These are phyloP conservation scores for Phengaris alcon DNA, from an alignment of 2,888 invertebrate genomes.

Conservation along the genomic window DNA sequence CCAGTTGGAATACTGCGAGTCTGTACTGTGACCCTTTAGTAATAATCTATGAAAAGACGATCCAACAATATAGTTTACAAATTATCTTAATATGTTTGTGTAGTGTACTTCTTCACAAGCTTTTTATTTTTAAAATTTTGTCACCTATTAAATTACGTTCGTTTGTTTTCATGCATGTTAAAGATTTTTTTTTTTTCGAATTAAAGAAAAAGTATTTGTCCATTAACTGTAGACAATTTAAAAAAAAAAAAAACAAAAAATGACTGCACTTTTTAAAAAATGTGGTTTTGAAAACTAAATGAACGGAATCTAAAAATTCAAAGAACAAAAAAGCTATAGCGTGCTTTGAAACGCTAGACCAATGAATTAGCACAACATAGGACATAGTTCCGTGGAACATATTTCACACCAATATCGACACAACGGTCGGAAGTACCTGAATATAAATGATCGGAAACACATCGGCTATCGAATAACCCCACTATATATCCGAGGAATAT, in stretches of 20 bases:
- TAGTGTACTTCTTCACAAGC: too few species aligned
- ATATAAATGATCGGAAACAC: conserved; percentile 75
- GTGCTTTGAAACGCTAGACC: not conserved
- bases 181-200: too few species aligned
- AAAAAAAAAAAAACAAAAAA: too few species aligned
- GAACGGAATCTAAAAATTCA: not conserved
- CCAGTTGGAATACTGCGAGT: conserved; percentile 44
- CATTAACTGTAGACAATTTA: too few species aligned
- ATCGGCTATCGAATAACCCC: conserved; percentile 61
- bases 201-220: too few species aligned
- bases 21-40: conserved; percentile 48
- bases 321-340: not conserved
- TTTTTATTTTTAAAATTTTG: too few species aligned
- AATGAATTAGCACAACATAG: conserved; percentile 32
- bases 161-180: too few species aligned
- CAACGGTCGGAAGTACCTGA: conserved; percentile 73
- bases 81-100: not conserved
- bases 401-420: conserved; percentile 75
- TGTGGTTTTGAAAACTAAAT: too few species aligned
- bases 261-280: too few species aligned
- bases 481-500: not conserved
- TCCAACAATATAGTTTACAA: not conserved
- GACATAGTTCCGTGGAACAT: conserved; percentile 65
- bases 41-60: not conserved
- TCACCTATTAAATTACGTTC: too few species aligned